Percentiles rank a stretch among this genome's conserved stretches.
These are phyloP conservation scores for Oreotrochilus melanogaster DNA, from an alignment of 2,113 vertebrate species.

Conservation along the genomic window DNA sequence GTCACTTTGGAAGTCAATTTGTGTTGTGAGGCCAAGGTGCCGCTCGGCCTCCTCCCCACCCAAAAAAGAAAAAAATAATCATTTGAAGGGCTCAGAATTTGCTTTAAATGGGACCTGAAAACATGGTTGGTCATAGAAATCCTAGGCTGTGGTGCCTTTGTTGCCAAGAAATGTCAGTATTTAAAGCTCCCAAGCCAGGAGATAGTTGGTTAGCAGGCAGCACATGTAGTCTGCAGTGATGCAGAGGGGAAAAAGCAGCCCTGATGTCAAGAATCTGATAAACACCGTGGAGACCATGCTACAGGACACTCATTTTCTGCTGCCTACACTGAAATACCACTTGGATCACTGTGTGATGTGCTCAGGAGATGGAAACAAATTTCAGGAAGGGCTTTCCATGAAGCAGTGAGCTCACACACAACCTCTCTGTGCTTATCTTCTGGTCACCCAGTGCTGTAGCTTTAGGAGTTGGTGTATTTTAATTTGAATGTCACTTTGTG, in stretches of 20 bases:
- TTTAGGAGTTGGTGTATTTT: background rate
- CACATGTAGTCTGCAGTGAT: background rate
- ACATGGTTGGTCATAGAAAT: background rate
- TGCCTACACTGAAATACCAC: background rate
- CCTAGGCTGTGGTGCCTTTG: background rate
- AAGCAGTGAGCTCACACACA: background rate
- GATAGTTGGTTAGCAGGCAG: background rate
- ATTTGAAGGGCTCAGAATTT: background rate
- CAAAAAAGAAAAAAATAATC: too few species aligned
- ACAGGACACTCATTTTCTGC: background rate
- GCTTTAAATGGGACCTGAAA: background rate
- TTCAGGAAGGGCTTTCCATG: background rate
- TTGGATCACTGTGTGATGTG: background rate
- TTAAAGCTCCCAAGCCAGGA: background rate
- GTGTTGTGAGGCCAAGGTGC: background rate
- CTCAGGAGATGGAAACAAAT: background rate
- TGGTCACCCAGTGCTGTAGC: background rate
- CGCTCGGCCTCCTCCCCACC: background rate
- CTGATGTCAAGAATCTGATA: background rate
- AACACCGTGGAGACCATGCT: background rate
- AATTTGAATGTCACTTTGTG: background rate
- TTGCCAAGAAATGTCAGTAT: background rate
- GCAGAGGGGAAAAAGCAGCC: background rate
- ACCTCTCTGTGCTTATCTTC: background rate
- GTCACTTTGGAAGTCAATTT: background rate